These are phyloP conservation scores for Kryptolebias marmoratus DNA, from an alignment of 2,113 vertebrate species.

Conservation along the genomic window DNA sequence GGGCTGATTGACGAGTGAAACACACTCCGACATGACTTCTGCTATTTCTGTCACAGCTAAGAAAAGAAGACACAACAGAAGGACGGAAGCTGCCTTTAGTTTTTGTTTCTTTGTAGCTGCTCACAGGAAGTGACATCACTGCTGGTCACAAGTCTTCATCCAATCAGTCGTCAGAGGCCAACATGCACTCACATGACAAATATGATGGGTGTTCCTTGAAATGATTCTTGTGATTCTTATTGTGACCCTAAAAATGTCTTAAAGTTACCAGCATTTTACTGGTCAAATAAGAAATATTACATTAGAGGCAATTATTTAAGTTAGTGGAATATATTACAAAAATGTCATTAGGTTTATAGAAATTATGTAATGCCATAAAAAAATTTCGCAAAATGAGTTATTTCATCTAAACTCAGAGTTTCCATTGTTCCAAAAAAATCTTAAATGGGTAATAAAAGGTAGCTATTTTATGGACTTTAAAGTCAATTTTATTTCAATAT, in stretches of 20 bases:
- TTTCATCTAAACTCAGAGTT: too few relatives aligned
- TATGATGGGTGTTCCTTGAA: background rate
- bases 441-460: too few relatives aligned
- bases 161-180: background rate
- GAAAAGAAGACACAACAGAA: constrained; percentile 44
- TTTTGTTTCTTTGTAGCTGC: constrained; percentile 15
- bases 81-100: constrained; percentile 17
- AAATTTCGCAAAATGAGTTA: too few relatives aligned
- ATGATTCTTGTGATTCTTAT: background rate
- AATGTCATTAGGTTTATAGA: too few relatives aligned
- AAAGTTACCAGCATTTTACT: too few relatives aligned
- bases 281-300: too few relatives aligned
- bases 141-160: constrained; percentile 48
- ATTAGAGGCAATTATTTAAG: too few relatives aligned
- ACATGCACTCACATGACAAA: background rate
- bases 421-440: too few relatives aligned
- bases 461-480: too few relatives aligned
- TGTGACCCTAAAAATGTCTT: background rate
- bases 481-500: too few relatives aligned
- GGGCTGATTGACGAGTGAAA: constrained; percentile 21
- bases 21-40: constrained; percentile 43
- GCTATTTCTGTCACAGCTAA: constrained; percentile 77
- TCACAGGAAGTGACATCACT: constrained; percentile 53
- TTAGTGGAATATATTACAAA: too few relatives aligned
- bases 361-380: too few relatives aligned